These are phyloP conservation scores for Caerostris extrusa DNA, from an alignment of 1,140 invertebrate genomes.

Conservation along the genomic window DNA sequence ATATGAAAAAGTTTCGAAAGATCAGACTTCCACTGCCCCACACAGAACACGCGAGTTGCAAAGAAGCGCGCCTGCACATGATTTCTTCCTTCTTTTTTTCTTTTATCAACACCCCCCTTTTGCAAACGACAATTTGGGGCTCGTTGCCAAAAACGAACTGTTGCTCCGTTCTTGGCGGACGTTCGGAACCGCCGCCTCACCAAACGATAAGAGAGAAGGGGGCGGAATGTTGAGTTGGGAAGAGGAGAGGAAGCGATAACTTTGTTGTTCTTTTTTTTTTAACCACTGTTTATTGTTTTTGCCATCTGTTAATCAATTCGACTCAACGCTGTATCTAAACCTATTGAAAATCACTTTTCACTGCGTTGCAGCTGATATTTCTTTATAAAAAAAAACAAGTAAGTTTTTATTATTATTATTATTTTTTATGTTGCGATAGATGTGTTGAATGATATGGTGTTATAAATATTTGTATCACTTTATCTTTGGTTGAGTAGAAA, in stretches of 20 bases:
- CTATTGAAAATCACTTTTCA: not conserved
- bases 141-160: conserved; percentile 65
- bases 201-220: conserved; percentile 20
- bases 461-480: too few relatives aligned
- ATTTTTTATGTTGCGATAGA: not conserved
- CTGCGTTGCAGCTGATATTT: not conserved
- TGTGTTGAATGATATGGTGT: not conserved
- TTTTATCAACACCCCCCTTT: conserved; percentile 30
- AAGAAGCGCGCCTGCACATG: conserved; percentile 22
- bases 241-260: not conserved
- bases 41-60: not conserved
- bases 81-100: not conserved
- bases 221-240: conserved; percentile 24
- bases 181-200: not conserved
- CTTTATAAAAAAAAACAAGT: not conserved
- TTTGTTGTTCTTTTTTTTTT: not conserved
- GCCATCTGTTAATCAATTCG: not conserved
- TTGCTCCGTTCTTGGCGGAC: conserved; percentile 44
- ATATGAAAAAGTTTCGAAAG: conserved; percentile 51
- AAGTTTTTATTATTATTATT: not conserved
- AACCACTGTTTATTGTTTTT: conserved; percentile 4
- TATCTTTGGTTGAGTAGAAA: too few relatives aligned
- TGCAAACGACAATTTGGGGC: conserved; percentile 41
- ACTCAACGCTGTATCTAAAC: not conserved
- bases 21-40: not conserved